A percentile compares a stretch with the other conserved stretches of the same genome.
Evolutionary conservation across 2,888 invertebrate genomes (phyloP).

Genomic region (Pogonocherus hispidulus): DNA sequence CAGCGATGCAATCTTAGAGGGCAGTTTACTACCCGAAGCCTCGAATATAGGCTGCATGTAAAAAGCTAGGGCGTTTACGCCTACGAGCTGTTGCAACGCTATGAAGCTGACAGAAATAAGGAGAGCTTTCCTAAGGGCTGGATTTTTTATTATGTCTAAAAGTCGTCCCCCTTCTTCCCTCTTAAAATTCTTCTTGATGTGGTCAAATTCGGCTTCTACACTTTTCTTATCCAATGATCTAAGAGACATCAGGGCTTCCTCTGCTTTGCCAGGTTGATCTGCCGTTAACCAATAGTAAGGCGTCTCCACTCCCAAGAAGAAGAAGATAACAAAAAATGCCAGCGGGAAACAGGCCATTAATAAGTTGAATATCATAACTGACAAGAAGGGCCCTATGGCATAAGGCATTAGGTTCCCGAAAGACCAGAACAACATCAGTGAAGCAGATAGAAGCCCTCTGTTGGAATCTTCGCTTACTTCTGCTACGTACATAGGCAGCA

Average conservation of each 20-base stretch:
- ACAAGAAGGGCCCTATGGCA: slow-evolving; percentile 78
- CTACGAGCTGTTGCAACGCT: slow-evolving; percentile 83
- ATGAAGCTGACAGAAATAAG: slow-evolving; percentile 74
- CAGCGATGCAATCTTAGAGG: slow-evolving; percentile 79
- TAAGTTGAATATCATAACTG: slow-evolving; percentile 75
- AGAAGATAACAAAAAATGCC: slow-evolving; percentile 72
- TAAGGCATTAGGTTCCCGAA: slow-evolving; percentile 79
- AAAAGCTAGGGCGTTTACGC: slow-evolving; percentile 60
- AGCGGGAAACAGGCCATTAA: slow-evolving; percentile 65
- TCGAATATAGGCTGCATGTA: slow-evolving; percentile 77
- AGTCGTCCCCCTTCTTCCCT: slow-evolving; percentile 59
- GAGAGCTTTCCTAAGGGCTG: slow-evolving; percentile 82
- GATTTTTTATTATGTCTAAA: slow-evolving; percentile 69
- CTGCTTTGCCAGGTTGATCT: slow-evolving; percentile 74
- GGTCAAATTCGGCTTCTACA: slow-evolving; percentile 73
- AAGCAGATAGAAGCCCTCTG: slow-evolving; percentile 77
- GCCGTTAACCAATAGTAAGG: slow-evolving; percentile 78
- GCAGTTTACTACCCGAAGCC: slow-evolving; percentile 75
- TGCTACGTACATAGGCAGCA: slow-evolving; percentile 86
- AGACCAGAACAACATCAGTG: slow-evolving; percentile 80
- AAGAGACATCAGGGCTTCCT: slow-evolving; percentile 76
- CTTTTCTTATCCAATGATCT: slow-evolving; percentile 76
- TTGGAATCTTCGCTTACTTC: slow-evolving; percentile 84
- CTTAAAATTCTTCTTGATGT: slow-evolving; percentile 42
- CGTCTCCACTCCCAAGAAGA: slow-evolving; percentile 77